Conservation (phyloP, 2,888 invertebrate genomes). For the Archips crataeganus region DNA sequence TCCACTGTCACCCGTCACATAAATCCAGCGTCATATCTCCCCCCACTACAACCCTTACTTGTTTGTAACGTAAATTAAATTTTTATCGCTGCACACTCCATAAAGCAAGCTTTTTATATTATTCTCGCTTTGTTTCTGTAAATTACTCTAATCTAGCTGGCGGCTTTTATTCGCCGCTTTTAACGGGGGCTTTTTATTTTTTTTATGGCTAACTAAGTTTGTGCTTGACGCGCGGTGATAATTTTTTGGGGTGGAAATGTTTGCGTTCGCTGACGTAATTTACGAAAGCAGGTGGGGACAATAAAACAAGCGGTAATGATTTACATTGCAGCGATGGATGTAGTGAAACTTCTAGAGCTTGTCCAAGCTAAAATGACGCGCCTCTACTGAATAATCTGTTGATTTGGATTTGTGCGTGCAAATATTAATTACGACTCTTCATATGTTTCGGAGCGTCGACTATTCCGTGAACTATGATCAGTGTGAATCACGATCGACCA, state of each 20-base stretch:
- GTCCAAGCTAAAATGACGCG: too few relatives aligned
- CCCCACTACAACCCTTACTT: slow-evolving; percentile 39
- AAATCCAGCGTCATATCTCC: slow-evolving; percentile 28
- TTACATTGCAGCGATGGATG: background rate
- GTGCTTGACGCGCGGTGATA: slow-evolving; percentile 25
- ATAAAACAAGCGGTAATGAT: background rate
- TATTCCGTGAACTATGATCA: too few relatives aligned
- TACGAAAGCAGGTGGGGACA: background rate
- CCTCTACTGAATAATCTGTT: too few relatives aligned
- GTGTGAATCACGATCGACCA: too few relatives aligned
- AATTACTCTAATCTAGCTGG: slow-evolving; percentile 45
- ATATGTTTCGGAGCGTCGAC: too few relatives aligned
- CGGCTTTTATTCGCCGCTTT: slow-evolving; percentile 38
- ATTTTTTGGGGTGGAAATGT: slow-evolving; percentile 23
- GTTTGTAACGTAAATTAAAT: slow-evolving; percentile 56
- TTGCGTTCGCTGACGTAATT: slow-evolving; percentile 1
- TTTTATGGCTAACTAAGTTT: slow-evolving; percentile 38
- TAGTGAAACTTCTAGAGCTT: too few relatives aligned
- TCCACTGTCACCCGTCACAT: slow-evolving; percentile 20
- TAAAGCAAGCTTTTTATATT: slow-evolving; percentile 52
- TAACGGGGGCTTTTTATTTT: slow-evolving; percentile 33
- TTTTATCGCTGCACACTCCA: slow-evolving; percentile 58
- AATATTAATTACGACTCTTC: too few relatives aligned
- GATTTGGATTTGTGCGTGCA: too few relatives aligned
- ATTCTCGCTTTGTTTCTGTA: slow-evolving; percentile 48